Base-by-base conservation (phyloP, 2,797 vertebrate genomes). In the Morus bassanus region DNA sequence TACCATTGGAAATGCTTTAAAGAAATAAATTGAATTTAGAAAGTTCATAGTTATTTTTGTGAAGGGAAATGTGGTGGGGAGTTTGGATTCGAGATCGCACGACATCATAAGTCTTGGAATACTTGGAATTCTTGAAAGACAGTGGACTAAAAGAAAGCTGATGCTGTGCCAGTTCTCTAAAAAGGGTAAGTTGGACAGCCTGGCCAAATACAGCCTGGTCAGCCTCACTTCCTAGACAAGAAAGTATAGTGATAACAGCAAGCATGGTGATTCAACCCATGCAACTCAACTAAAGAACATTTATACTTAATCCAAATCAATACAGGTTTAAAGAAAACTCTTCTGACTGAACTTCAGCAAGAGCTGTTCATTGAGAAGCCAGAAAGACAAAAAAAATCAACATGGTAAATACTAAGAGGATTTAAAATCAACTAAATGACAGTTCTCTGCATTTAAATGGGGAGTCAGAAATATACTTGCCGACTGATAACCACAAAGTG, bases 21-120 rank as follows among this genome's bases (percentile, higher is more conserved):
- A 97, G 96, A 89, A 96, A 96, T 95, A 97, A 96, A 97, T 96
- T 96, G 92, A 97, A 97, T 97, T 97, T 95, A 94, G 91, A 93
- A 95, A 96, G 92, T 96, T 96, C 92, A 56, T 92, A 88, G 94
- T 93, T 97, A 96, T 96, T 97, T 97, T 96, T 97, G 96, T 56
- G 91, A 96, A 96, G 92, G 94, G 93, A 97, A 97, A 96, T 96
- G 96, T 84, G 92, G 96, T 95, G 95, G 82, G 51, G 92, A 96
- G 91, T 91, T 97, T 97, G 96, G 95, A 97, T 81, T 93, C 28
- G 0, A 91, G 85, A 96, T 88, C 3, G 87, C 96, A 97, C 96
- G 92, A 95, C 95, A 96, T 93, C 61, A 37, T 95, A 92, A 96
- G 92, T 81, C 93, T 95, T 89, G 76, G 92, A 95, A 97, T 97